A percentile compares a stretch with the other conserved stretches of the same genome.
Evolutionary conservation across 2,888 invertebrate genomes (phyloP).

Genomic region (Rhyacophila evoluta): DNA sequence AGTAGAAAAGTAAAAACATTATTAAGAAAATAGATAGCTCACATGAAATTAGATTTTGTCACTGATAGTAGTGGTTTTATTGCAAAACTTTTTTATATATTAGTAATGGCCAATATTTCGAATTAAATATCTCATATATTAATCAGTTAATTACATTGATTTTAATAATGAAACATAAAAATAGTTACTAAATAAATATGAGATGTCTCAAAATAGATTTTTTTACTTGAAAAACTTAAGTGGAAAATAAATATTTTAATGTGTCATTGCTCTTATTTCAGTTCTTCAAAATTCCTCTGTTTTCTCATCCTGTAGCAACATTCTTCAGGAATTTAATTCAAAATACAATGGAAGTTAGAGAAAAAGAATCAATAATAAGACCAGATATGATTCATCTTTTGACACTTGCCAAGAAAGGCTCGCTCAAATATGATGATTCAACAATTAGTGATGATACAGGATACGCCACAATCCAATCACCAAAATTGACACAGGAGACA

Average conservation of each 20-base stretch:
- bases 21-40: neutral
- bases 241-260: too few species aligned
- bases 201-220: too few species aligned
- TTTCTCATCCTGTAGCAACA: constrained; percentile 45
- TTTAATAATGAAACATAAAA: too few species aligned
- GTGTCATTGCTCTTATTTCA: too few species aligned
- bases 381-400: constrained; percentile 54
- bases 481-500: constrained; percentile 39
- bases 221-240: too few species aligned
- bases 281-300: constrained; percentile 52
- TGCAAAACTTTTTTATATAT: too few species aligned
- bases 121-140: too few species aligned
- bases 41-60: neutral
- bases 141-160: too few species aligned
- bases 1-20: neutral
- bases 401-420: constrained; percentile 51
- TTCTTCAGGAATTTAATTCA: constrained; percentile 50
- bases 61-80: neutral
- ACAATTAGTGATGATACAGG: constrained; percentile 47
- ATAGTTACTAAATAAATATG: too few species aligned
- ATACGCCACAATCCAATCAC: constrained; percentile 51
- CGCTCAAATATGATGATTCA: constrained; percentile 49
- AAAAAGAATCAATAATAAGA: constrained; percentile 27
- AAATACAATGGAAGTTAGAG: constrained; percentile 42
- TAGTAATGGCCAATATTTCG: too few species aligned